phyloP scores from a whole-genome alignment of 2,888 invertebrate species.

The Podotricha telesiphe region DNA sequence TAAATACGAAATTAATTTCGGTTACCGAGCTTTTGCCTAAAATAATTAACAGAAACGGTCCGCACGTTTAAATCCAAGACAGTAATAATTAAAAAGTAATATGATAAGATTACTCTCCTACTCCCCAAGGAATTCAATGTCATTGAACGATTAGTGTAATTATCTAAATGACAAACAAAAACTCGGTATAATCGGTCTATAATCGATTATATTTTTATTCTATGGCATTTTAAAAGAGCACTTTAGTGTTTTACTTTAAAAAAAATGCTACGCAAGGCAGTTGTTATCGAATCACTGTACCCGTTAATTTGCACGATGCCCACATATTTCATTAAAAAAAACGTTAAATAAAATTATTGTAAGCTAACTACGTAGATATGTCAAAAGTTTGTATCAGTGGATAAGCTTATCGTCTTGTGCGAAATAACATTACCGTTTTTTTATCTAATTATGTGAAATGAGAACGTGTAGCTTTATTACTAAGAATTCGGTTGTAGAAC shows the following conservation, averaged over 20 bases:
- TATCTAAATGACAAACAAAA: not conserved
- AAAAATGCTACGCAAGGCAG: not conserved
- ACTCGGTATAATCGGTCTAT: slow-evolving; percentile 4
- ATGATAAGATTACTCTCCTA: not conserved
- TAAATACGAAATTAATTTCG: too few species aligned
- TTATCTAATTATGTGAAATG: not conserved
- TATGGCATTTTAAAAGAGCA: not conserved
- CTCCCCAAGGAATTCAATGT: not conserved
- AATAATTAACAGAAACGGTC: too few species aligned
- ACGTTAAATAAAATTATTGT: not conserved
- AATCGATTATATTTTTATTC: not conserved
- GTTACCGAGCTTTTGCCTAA: too few species aligned
- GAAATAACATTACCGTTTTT: not conserved
- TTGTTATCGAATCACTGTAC: not conserved
- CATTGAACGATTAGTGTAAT: slow-evolving; percentile 14
- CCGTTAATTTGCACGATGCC: not conserved
- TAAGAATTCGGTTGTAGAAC: not conserved
- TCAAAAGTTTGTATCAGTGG: not conserved
- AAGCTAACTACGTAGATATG: not conserved
- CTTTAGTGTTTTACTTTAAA: slow-evolving; percentile 6
- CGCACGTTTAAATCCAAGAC: not conserved
- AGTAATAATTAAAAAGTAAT: not conserved
- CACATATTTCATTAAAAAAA: not conserved
- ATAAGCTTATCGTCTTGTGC: slow-evolving; percentile 5
- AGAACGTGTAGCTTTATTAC: not conserved